Evolutionary conservation across 2,888 invertebrate genomes (phyloP).

Genomic region (Galerucella calmariensis): DNA sequence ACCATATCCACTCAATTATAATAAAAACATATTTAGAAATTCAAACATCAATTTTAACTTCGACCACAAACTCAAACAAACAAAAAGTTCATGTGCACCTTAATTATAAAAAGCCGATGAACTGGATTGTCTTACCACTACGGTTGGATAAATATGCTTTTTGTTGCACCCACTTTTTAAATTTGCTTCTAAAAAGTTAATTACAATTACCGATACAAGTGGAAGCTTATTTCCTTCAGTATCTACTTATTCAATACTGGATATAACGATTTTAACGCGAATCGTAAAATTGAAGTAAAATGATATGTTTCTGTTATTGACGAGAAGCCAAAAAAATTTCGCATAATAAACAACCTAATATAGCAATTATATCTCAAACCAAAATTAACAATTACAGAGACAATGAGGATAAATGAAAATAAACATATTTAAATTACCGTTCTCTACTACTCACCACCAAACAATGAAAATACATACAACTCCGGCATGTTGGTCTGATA

Average conservation of each 20-base stretch:
- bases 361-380: too few relatives aligned
- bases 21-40: slow-evolving; percentile 11
- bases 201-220: not conserved
- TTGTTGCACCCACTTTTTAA: slow-evolving; percentile 3
- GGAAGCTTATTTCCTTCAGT: not conserved
- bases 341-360: too few relatives aligned
- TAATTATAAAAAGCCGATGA: not conserved
- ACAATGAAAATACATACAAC: too few relatives aligned
- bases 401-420: too few relatives aligned
- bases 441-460: too few relatives aligned
- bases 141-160: slow-evolving; percentile 13
- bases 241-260: not conserved
- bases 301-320: too few relatives aligned
- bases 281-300: too few relatives aligned
- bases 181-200: not conserved
- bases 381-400: too few relatives aligned
- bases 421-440: too few relatives aligned
- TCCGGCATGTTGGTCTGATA: too few relatives aligned
- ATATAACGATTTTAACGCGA: too few relatives aligned
- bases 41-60: slow-evolving; percentile 11
- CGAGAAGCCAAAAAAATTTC: too few relatives aligned
- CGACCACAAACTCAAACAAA: slow-evolving; percentile 6
- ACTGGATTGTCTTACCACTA: slow-evolving; percentile 2
- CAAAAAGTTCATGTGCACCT: not conserved
- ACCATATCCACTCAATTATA: slow-evolving; percentile 1